A percentile compares a stretch with the other conserved stretches of the same genome.
phyloP scores from a whole-genome alignment of 2,797 vertebrate genomes.

The Myotis vivesi region DNA sequence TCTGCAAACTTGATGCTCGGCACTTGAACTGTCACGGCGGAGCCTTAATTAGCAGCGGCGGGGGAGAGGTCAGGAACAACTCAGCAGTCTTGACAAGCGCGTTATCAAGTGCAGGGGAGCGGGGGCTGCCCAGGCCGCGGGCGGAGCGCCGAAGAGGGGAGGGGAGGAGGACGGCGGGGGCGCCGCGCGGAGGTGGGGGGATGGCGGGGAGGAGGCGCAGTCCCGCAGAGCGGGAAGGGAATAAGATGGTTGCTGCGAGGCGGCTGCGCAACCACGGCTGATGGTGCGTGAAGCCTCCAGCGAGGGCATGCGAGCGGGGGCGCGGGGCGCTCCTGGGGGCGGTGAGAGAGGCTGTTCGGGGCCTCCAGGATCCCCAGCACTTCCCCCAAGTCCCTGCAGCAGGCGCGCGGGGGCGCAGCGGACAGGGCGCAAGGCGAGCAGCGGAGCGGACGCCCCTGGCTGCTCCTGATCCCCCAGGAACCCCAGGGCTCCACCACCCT shows the following conservation, averaged over 20 bases:
- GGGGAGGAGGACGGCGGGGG: slow-evolving; percentile 43
- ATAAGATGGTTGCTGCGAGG: slow-evolving; percentile 74
- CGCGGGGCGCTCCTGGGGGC: background rate
- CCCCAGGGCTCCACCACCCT: background rate
- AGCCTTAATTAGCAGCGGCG: slow-evolving; percentile 93
- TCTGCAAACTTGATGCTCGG: slow-evolving; percentile 86
- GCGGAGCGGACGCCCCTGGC: background rate
- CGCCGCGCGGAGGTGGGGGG: slow-evolving; percentile 59
- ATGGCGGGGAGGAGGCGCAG: slow-evolving; percentile 18
- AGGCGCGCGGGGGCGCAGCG: background rate
- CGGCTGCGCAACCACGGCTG: background rate
- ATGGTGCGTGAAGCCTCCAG: background rate
- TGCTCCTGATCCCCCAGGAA: background rate
- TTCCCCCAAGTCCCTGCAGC: background rate
- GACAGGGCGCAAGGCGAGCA: background rate
- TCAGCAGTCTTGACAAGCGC: slow-evolving; percentile 89
- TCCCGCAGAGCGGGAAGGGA: slow-evolving; percentile 69
- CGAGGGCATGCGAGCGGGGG: background rate
- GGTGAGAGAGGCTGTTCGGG: background rate
- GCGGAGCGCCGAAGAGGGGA: slow-evolving; percentile 25
- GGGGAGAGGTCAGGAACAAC: slow-evolving; percentile 92
- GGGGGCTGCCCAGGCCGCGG: slow-evolving; percentile 75
- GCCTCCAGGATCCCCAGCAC: background rate
- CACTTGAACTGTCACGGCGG: slow-evolving; percentile 93
- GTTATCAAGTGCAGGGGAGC: slow-evolving; percentile 87